Conservation (phyloP, 2,888 invertebrate species). For the Oxyteleia sp. region DNA sequence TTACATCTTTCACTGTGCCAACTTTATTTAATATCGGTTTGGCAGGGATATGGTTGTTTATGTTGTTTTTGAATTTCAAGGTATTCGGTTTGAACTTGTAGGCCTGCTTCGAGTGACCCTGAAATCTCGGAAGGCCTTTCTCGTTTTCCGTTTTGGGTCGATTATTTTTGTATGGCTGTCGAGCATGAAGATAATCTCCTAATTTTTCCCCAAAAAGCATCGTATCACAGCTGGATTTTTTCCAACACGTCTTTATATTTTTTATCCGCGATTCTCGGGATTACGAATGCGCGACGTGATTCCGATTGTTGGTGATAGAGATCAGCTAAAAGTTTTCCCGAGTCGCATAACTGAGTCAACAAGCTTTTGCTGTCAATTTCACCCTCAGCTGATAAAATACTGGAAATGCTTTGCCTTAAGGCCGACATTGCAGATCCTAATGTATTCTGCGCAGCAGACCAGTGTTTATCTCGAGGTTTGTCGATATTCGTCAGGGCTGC, state of each 20-base stretch:
- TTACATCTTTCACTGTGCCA: conserved; percentile 13
- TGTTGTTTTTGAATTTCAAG: conserved; percentile 26
- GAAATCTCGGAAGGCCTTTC: background rate
- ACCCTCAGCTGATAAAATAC: background rate
- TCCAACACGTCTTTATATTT: conserved; percentile 20
- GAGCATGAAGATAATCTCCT: background rate
- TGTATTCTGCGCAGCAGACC: conserved; percentile 17
- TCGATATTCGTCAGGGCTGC: conserved; percentile 7
- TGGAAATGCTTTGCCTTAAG: conserved; percentile 14
- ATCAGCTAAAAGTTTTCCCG: conserved; percentile 17
- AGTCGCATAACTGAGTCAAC: conserved; percentile 9
- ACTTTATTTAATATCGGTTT: conserved; percentile 9
- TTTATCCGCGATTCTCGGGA: conserved; percentile 2
- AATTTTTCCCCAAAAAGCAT: conserved; percentile 15
- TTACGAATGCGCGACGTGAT: conserved; percentile 27
- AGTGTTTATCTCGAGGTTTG: conserved; percentile 32
- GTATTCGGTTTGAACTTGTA: conserved; percentile 5
- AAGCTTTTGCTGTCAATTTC: conserved; percentile 1
- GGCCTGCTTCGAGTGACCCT: conserved; percentile 8
- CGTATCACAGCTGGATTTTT: background rate
- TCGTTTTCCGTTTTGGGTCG: conserved; percentile 6
- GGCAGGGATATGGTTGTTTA: conserved; percentile 8
- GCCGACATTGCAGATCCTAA: conserved; percentile 38
- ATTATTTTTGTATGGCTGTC: background rate
- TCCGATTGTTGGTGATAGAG: conserved; percentile 13